phyloP scores from a whole-genome alignment of 2,888 invertebrate genomes.

The Malthinus flaveolus region DNA sequence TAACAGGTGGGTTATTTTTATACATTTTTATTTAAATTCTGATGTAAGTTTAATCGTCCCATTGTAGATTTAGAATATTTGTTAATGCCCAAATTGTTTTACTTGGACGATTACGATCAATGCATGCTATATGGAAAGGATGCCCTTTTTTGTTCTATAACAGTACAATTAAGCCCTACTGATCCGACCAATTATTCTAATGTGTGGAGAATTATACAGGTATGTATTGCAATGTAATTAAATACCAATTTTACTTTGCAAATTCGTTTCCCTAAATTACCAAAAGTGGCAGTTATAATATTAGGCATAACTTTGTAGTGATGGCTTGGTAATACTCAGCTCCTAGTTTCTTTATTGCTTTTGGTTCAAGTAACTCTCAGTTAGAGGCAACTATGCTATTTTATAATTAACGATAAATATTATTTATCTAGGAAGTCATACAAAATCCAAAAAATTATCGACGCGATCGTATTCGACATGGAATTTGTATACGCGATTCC shows the following conservation, averaged over 20 bases:
- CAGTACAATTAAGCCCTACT: constrained; percentile 20
- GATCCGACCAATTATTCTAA: constrained; percentile 13
- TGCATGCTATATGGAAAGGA: constrained; percentile 16
- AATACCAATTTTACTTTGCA: too few species aligned
- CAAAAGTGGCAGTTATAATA: too few species aligned
- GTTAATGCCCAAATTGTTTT: constrained; percentile 24
- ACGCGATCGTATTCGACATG: constrained; percentile 43
- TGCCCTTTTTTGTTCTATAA: constrained; percentile 24
- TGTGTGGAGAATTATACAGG: constrained; percentile 25
- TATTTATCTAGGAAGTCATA: constrained; percentile 39
- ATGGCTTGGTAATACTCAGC: too few species aligned
- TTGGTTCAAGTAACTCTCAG: too few species aligned
- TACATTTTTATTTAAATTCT: background rate
- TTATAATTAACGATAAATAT: too few species aligned
- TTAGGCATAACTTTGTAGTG: too few species aligned
- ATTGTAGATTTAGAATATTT: constrained; percentile 25
- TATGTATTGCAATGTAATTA: constrained; percentile 12
- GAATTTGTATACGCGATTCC: constrained; percentile 40
- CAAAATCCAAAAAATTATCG: constrained; percentile 39
- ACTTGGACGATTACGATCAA: constrained; percentile 24
- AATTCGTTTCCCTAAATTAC: too few species aligned
- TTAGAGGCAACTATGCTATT: too few species aligned
- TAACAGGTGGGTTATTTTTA: constrained; percentile 3
- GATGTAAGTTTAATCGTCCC: background rate
- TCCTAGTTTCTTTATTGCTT: too few species aligned